Base-by-base conservation (phyloP, 1,140 invertebrate species). In the Parasteatoda tepidariorum region DNA sequence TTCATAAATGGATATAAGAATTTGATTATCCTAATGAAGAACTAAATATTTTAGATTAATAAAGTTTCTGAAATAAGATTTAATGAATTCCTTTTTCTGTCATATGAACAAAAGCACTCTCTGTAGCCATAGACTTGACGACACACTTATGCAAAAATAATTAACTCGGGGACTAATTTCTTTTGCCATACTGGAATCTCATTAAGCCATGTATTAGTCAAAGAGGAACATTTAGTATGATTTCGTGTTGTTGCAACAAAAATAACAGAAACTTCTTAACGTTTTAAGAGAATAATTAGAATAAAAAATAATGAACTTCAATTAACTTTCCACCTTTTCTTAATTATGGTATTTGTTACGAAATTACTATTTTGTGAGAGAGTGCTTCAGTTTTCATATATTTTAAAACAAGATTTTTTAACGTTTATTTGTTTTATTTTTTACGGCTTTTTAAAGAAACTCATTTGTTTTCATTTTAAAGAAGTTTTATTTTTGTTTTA, bases 251-350 rank as follows among this genome's bases (percentile, higher is more conserved):
- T 18, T 48, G 38, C 4, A n/a, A n/a, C n/a, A n/a, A n/a, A n/a
- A n/a, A n/a, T n/a, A n/a, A n/a, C n/a, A n/a, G n/a, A n/a, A n/a
- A n/a, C n/a, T n/a, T n/a, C 38, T 48, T 48, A 18, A 48, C 1
- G 38, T 48, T 48, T 18, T 48, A 13, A 48, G 4, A 18, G 38
- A 48, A 48, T 48, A 61, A 30, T 38, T 64, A 31, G 13, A 62
- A 48, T n/a, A n/a, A 26, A 22, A 76, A 64, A 76, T 38, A 76
- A 76, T 41, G 59, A 76, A 76, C 59, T 64, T 28, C 57, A 76
- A 62, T 76, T 73, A 73, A 73, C 70, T 73, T 73, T 73, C 54
- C 55, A 30, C 30, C 30, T 30, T 73, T 57, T 57, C 28, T 34
- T 73, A 73, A 73, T 73, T 73, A 73, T 7, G 26, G 70, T 54